phyloP scores from a whole-genome alignment of 2,888 invertebrate species.

The Eupithecia tripunctaria region DNA sequence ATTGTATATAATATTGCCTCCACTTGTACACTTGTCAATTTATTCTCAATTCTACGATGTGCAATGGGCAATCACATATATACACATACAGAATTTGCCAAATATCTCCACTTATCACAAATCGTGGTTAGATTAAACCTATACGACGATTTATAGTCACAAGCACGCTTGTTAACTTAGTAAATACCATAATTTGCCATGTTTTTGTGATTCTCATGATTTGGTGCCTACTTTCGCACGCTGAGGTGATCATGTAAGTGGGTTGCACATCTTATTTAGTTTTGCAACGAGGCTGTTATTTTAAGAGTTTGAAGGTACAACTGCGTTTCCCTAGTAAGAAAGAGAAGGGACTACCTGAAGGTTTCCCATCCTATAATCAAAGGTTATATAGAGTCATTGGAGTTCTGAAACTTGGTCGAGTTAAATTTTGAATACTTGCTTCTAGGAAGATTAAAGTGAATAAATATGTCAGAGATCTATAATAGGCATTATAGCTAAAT shows the following conservation, averaged over 20 bases:
- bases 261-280: conserved; percentile 26
- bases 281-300: conserved; percentile 33
- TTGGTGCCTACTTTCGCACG: conserved; percentile 23
- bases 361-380: neutral
- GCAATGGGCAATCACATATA: neutral
- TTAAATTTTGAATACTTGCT: neutral
- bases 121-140: conserved; percentile 19
- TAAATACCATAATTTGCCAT: conserved; percentile 32
- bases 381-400: neutral
- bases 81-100: conserved; percentile 19
- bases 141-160: conserved; percentile 24
- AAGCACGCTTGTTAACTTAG: conserved; percentile 23
- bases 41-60: neutral
- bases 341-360: neutral
- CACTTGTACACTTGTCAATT: neutral
- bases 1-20: neutral
- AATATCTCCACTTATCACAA: conserved; percentile 29
- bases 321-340: neutral
- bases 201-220: conserved; percentile 23
- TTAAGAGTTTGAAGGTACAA: conserved; percentile 13
- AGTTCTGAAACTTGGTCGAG: neutral
- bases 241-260: conserved; percentile 26
- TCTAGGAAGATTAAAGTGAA: neutral
- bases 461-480: neutral
- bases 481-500: neutral